Evolutionary conservation across 2,888 invertebrate species (phyloP), one percentile per base, ranked within the genome.

Genomic region (Ormia ochracea): DNA sequence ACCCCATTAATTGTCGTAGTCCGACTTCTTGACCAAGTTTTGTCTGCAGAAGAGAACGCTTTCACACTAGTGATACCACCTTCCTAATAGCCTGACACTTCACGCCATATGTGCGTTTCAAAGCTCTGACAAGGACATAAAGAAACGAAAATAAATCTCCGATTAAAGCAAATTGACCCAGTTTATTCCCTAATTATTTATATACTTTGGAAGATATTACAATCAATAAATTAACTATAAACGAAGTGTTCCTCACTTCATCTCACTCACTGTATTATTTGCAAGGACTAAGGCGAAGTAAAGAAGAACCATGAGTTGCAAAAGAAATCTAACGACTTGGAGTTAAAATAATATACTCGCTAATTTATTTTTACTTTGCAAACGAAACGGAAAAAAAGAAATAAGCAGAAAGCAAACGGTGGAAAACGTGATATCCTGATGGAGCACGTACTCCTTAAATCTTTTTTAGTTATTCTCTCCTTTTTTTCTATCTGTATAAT

Each of bases 391-490:
- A 65, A 65, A 45, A 33, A 21, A 48, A 73, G 21, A 6, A 28
- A 45, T 43, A 50, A 48, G 10, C 26, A 12, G 10, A 74, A 74
- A 74, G 23, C 38, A 74, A 66, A 66, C 21, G 74, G 48, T 19
- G 63, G 19, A 72, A 58, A 66, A 80, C 76, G 80, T 80, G 80
- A 45, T 72, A 50, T 61, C 36, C 61, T 56, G 41, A 19, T 33
- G 38, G 28, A 72, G 66, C 80, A 80, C 80, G 80, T 80, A 80
- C 74, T 82, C 84, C 82, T 83, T 82, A 84, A 84, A 83, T 84
- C 59, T 52, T 73, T 81, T 63, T 36, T 61, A 52, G 9, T 61
- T 54, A 14, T 31, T 66, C 21, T 19, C 10, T 73, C 23, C 9
- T 69, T 59, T 58, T 65, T 43, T 78, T 75, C 41, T 63, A 38